Base-by-base conservation (phyloP, 2,888 invertebrate species). In the Auanema sp. region DNA sequence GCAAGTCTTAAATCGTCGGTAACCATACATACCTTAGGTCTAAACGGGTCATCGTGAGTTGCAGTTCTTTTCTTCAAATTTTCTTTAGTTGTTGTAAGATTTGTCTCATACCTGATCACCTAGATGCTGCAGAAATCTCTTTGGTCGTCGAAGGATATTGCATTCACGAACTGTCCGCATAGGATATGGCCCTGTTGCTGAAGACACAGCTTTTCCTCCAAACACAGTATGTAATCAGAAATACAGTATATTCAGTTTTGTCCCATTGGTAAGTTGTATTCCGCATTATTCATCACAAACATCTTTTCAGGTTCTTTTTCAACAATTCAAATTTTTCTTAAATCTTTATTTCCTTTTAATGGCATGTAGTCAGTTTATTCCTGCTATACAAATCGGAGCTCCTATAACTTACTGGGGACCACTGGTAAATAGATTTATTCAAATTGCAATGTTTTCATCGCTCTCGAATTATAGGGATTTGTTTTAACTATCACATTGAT, bases 401-500 rank as follows among this genome's bases (percentile, higher is more conserved):
- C 89, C 97, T 51, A 98, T 97, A 85, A 99, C 98, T 0, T 99
- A 99, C 85, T 99, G 98, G 98, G 97, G 94, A 68, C 98, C 98
- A 52, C 85, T 98, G 84, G 90, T 79, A 24, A 53, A 70, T n/a
- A 25, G 11, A 52, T 49, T 49, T 6, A 21, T 47, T 24, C 12
- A 47, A 23, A 23, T 2, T 11, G 16, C 40, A 18, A 25, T 40
- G 25, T 58, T 58, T 23, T 5, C 2, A 40, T 1, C 24, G n/a
- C 40, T 56, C 8, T n/a, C 43, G 1, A 12, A n/a, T 81, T 84
- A 25, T 80, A 89, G 88, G 91, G 93, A 79, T 98, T 99, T 87
- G 98, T 99, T 25, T 87, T 99, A 63, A 89, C 91, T 73, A 94
- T 99, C 11, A 98, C 98, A 14, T 89, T 98, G 85, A 91, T 92